Conservation (phyloP, 1,140 invertebrate species). For the Mizuhopecten yessoensis region DNA sequence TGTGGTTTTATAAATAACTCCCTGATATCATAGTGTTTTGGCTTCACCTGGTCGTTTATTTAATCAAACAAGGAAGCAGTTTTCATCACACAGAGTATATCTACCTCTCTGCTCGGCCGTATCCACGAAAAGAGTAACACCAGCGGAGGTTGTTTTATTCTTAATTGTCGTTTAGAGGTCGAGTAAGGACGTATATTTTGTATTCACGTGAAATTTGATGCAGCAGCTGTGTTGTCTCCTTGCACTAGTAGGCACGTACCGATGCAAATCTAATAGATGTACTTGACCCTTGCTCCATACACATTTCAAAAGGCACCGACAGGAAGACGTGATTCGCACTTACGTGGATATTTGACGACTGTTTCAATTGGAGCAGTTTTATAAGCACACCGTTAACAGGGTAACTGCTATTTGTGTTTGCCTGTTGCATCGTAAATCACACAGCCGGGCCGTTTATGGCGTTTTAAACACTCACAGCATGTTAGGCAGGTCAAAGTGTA, state of each 20-base stretch:
- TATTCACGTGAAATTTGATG: background rate
- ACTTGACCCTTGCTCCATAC: background rate
- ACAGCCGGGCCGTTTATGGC: background rate
- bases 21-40: background rate
- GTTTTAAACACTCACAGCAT: background rate
- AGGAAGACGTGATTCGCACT: background rate
- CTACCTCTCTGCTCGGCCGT: background rate
- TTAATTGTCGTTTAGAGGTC: background rate
- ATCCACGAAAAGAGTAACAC: too few relatives aligned
- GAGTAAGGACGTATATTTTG: background rate
- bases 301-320: background rate
- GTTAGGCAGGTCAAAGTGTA: background rate
- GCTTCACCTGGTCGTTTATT: too few relatives aligned
- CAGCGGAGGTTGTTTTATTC: background rate
- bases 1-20: background rate
- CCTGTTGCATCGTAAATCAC: background rate
- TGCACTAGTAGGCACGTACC: too few relatives aligned
- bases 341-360: background rate
- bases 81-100: too few relatives aligned
- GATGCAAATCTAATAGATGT: too few relatives aligned
- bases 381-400: background rate
- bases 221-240: background rate
- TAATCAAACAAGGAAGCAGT: background rate
- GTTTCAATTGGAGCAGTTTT: background rate
- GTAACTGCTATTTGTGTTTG: background rate